phyloP scores from a whole-genome alignment of 2,888 invertebrate genomes.

The Hyles lineata region DNA sequence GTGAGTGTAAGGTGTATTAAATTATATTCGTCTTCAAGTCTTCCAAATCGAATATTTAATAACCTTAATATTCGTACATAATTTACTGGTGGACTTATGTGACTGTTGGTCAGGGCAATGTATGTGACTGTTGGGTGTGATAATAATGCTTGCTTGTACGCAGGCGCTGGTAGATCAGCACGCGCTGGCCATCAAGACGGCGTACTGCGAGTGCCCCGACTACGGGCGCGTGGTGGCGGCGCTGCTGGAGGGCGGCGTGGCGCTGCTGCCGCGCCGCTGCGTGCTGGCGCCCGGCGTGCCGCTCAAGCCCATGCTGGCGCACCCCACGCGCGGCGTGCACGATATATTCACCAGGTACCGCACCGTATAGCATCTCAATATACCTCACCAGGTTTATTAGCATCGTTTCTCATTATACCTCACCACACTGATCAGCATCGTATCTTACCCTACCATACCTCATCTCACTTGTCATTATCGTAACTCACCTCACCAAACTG shows the following conservation, averaged over 20 bases:
- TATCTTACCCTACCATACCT: too few relatives aligned
- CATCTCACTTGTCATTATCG: too few relatives aligned
- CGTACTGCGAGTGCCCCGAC: constrained; percentile 98
- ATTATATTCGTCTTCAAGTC: too few relatives aligned
- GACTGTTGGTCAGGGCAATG: too few relatives aligned
- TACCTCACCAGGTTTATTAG: neutral
- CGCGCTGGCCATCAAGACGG: constrained; percentile 93
- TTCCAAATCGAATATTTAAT: too few relatives aligned
- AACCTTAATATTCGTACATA: too few relatives aligned
- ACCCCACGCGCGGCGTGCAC: constrained; percentile 97
- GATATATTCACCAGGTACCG: constrained; percentile 91
- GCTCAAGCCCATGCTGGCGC: constrained; percentile 99
- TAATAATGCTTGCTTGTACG: neutral
- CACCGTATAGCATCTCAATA: neutral
- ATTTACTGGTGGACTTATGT: too few relatives aligned
- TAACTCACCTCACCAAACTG: too few relatives aligned
- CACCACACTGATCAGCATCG: too few relatives aligned
- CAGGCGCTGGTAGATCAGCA: constrained; percentile 86
- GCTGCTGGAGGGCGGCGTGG: constrained; percentile 90
- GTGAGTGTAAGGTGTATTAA: too few relatives aligned
- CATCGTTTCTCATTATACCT: neutral
- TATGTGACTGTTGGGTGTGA: too few relatives aligned
- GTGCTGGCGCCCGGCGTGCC: constrained; percentile 96
- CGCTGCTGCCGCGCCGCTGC: constrained; percentile 90
- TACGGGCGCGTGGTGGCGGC: constrained; percentile 93